phyloP scores from a whole-genome alignment of 2,797 vertebrate species.

The Pangasius mekongensis region DNA sequence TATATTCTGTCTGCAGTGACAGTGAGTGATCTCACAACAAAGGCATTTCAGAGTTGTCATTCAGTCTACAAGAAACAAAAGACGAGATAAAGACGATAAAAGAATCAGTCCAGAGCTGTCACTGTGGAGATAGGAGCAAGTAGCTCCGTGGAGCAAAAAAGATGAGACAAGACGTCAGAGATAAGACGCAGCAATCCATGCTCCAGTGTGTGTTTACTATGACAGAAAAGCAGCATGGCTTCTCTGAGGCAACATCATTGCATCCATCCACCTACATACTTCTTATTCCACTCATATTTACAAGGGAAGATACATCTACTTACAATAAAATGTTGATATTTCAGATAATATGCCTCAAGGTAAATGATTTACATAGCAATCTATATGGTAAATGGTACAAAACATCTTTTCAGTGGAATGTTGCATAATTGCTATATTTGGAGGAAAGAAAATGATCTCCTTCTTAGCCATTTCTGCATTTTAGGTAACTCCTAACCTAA shows the following conservation, averaged over 20 bases:
- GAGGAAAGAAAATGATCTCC: not conserved
- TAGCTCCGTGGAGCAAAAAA: not conserved
- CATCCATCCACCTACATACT: not conserved
- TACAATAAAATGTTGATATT: not conserved
- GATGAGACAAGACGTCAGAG: not conserved
- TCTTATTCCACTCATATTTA: not conserved
- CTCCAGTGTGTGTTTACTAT: not conserved
- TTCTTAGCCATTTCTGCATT: not conserved
- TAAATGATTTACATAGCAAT: not conserved
- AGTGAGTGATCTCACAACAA: not conserved
- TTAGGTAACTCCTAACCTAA: not conserved
- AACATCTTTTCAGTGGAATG: not conserved
- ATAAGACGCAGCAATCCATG: slow-evolving; percentile 30
- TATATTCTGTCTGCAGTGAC: not conserved
- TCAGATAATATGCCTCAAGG: not conserved
- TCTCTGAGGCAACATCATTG: not conserved
- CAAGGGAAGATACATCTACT: not conserved
- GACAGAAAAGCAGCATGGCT: not conserved
- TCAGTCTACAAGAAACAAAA: slow-evolving; percentile 7
- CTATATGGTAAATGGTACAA: not conserved
- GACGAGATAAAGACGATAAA: slow-evolving; percentile 10
- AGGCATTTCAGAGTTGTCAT: slow-evolving; percentile 1
- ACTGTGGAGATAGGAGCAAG: not conserved
- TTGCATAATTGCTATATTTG: not conserved
- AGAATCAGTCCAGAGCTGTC: not conserved